phyloP scores from a whole-genome alignment of 1,140 invertebrate species.

The Zophobas morio region DNA sequence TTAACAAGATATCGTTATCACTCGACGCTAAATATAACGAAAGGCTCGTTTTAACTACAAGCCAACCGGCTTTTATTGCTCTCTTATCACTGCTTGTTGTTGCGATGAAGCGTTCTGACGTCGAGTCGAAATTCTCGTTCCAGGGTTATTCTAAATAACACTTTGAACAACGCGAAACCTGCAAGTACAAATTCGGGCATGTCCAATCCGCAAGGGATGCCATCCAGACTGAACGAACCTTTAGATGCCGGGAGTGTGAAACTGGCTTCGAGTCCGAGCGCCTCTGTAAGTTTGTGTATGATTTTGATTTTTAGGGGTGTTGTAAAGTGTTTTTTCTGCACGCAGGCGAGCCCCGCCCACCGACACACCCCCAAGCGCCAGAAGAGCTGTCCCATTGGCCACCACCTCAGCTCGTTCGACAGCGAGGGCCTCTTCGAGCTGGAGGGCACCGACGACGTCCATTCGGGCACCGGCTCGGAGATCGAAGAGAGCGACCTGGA shows the following conservation, averaged over 20 bases:
- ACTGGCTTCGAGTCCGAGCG: neutral
- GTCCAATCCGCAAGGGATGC: slow-evolving; percentile 32
- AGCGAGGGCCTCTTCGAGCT: slow-evolving; percentile 70
- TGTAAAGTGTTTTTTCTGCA: neutral
- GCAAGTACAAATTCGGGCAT: slow-evolving; percentile 42
- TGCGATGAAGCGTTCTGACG: neutral
- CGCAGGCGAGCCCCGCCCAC: neutral
- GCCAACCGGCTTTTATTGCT: neutral
- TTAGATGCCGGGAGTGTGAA: slow-evolving; percentile 18
- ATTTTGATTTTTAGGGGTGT: neutral
- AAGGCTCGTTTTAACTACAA: neutral
- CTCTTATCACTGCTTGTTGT: slow-evolving; percentile 6
- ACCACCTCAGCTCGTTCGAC: slow-evolving; percentile 65
- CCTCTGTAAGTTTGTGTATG: slow-evolving; percentile 2
- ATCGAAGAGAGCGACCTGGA: slow-evolving; percentile 67
- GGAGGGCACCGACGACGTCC: slow-evolving; percentile 70
- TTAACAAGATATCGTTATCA: slow-evolving; percentile 32
- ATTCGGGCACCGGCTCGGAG: slow-evolving; percentile 58
- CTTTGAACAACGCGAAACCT: slow-evolving; percentile 36
- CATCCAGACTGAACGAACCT: slow-evolving; percentile 30
- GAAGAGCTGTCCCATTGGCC: slow-evolving; percentile 39
- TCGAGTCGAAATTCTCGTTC: slow-evolving; percentile 3
- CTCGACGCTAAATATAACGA: slow-evolving; percentile 16
- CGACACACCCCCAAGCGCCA: slow-evolving; percentile 55
- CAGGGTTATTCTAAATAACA: slow-evolving; percentile 37